Evolutionary conservation across 2,797 vertebrate species (phyloP), one percentile per base, ranked within the genome.

Genomic region (Pseudochromis fuscus): DNA sequence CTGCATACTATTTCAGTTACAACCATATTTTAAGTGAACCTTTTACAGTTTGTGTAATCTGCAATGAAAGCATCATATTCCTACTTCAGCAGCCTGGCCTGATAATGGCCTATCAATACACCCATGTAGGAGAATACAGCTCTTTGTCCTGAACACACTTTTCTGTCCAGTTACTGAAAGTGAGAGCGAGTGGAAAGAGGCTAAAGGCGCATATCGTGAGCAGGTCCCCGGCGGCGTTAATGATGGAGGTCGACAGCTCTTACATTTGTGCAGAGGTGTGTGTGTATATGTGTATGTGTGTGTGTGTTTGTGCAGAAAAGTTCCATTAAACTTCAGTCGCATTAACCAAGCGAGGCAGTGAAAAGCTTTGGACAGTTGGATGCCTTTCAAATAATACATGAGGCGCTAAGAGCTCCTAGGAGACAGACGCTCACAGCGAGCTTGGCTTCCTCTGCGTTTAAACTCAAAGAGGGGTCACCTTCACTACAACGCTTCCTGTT

Each of bases 351-450:
- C 5, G 67, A 83, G 63, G 70, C 76, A 33, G 58, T 67, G 72
- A 84, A 75, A 67, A 46, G 66, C 38, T n/a, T 67, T 12, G 23
- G 81, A 83, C 68, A 76, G 62, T 72, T 62, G 86, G 59, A 84
- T 52, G 67, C 11, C 56, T 81, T 82, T 85, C 74, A 88, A 81
- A 86, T 86, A 82, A 89, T 70, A 72, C 67, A 88, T 65, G 79
- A 89, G 82, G 73, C 48, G 23, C 78, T 79, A 79, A 89, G 37
- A 86, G 86, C 77, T 86, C 85, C 87, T 67, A 16, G 79, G 86
- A 88, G 76, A 84, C 81, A 53, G 49, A 67, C 75, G 63, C 79
- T 68, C 63, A 6, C 27, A 3, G 67, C 9, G 1, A 73, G 76
- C 58, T 85, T 81, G 73, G 80, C 78, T 83, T 80, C 44, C n/a